phyloP scores from a whole-genome alignment of 2,797 vertebrate genomes.

The Falco rusticolus region DNA sequence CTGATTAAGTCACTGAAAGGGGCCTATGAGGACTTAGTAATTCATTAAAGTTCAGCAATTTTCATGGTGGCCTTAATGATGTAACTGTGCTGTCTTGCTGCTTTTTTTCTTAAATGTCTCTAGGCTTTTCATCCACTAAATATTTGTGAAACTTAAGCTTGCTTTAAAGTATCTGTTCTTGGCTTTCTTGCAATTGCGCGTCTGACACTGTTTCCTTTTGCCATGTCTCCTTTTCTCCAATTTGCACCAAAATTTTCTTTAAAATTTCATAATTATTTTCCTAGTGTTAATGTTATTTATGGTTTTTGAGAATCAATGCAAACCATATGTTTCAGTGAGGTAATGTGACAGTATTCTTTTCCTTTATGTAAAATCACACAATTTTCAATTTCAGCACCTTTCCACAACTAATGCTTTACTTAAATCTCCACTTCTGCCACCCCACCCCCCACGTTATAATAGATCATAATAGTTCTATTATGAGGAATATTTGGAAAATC shows the following conservation, averaged over 20 bases:
- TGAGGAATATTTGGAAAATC: conserved; percentile 6
- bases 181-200: background rate
- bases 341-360: background rate
- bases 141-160: background rate
- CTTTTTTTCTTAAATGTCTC: background rate
- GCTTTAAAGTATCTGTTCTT: background rate
- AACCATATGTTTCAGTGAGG: background rate
- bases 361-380: background rate
- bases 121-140: background rate
- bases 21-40: background rate
- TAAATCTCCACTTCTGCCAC: background rate
- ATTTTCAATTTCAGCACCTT: conserved; percentile 13
- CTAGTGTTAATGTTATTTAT: background rate
- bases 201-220: background rate
- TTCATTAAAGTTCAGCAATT: background rate
- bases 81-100: background rate
- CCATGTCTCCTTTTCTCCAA: background rate
- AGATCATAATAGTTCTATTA: background rate
- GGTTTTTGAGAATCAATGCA: background rate
- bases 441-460: too few relatives aligned
- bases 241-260: background rate
- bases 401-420: background rate
- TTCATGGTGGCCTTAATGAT: background rate
- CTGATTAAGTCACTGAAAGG: background rate
- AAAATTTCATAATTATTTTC: conserved; percentile 13